phyloP scores from a whole-genome alignment of 2,888 invertebrate genomes.

The Luffia ferchaultella region DNA sequence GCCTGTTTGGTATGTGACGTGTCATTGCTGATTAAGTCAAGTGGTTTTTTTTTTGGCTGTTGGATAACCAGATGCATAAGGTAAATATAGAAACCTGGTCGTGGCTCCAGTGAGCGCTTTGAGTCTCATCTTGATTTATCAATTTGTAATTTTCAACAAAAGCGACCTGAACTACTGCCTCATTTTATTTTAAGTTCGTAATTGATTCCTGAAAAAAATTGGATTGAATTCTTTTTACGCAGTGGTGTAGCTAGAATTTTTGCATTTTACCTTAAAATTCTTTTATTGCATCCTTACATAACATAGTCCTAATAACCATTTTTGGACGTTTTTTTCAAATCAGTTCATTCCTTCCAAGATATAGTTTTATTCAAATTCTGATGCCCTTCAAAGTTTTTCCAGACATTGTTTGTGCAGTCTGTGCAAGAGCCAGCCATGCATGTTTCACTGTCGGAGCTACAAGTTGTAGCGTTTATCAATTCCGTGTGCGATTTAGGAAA shows the following conservation, averaged over 20 bases:
- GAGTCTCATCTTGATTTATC: slow-evolving; percentile 5
- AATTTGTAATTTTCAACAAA: slow-evolving; percentile 4
- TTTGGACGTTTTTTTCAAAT: too few species aligned
- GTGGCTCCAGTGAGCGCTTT: slow-evolving; percentile 8
- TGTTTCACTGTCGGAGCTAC: too few species aligned
- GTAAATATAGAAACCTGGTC: slow-evolving; percentile 5
- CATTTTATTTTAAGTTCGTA: slow-evolving; percentile 4
- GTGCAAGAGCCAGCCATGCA: too few species aligned
- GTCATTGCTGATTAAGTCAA: slow-evolving; percentile 1
- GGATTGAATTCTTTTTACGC: slow-evolving; percentile 5
- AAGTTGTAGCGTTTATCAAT: too few species aligned
- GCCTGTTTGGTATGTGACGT: slow-evolving; percentile 8
- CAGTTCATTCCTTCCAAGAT: too few species aligned
- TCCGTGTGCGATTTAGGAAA: too few species aligned
- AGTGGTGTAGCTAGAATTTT: slow-evolving; percentile 5
- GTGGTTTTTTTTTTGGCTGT: neutral
- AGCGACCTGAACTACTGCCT: slow-evolving; percentile 2
- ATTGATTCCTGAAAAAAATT: slow-evolving; percentile 5
- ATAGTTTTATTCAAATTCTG: too few species aligned
- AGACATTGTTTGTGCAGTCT: too few species aligned
- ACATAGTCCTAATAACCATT: too few species aligned
- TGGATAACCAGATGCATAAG: neutral
- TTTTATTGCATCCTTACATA: slow-evolving; percentile 6
- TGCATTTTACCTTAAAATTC: slow-evolving; percentile 7
- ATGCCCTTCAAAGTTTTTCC: too few species aligned